Evolutionary conservation across 2,113 vertebrate species (phyloP).

Genomic region (Syrmaticus mikado): DNA sequence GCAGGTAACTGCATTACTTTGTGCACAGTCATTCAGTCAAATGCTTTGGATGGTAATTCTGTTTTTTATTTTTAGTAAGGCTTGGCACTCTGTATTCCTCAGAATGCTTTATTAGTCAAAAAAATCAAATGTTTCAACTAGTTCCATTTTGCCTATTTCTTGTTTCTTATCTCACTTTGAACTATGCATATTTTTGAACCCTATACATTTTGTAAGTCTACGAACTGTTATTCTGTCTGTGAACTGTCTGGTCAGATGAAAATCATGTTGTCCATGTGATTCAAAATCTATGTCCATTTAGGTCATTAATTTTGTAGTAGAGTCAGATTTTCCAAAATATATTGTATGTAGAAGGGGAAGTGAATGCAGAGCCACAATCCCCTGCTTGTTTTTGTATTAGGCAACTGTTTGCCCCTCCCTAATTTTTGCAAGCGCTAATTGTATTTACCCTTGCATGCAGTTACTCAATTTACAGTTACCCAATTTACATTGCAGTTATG

Average conservation of each 20-base stretch:
- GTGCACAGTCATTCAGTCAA: not conserved
- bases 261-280: not conserved
- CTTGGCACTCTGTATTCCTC: not conserved
- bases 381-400: not conserved
- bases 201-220: not conserved
- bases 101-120: not conserved
- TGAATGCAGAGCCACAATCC: not conserved
- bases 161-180: not conserved
- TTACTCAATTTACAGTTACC: not conserved
- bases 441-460: not conserved
- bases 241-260: not conserved
- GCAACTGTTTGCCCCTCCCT: not conserved
- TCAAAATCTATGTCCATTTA: not conserved
- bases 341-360: not conserved
- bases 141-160: not conserved
- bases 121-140: not conserved
- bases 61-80: not conserved
- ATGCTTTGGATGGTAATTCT: not conserved
- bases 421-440: not conserved
- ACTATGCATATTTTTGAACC: not conserved
- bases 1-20: not conserved
- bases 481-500: not conserved
- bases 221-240: not conserved
- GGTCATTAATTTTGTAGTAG: not conserved
- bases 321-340: not conserved